phyloP scores from a whole-genome alignment of 2,888 invertebrate genomes.

The Hymenopus coronatus region DNA sequence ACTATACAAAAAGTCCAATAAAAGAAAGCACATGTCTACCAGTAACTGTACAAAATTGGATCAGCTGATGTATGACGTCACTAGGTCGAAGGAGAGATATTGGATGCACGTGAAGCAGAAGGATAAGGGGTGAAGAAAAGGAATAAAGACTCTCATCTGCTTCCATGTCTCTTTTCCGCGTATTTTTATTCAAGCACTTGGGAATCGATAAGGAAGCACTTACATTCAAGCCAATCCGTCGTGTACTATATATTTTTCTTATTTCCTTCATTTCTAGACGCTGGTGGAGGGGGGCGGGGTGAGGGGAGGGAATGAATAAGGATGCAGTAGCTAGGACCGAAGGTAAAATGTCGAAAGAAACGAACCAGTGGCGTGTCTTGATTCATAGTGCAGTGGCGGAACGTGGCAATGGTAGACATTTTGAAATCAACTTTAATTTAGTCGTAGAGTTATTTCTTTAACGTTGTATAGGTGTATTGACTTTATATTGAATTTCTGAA shows the following conservation, averaged over 20 bases:
- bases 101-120: neutral
- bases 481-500: no score
- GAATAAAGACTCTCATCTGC: conserved; percentile 7
- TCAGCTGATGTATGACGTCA: neutral
- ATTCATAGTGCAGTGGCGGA: neutral
- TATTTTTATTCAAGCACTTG: conserved; percentile 14
- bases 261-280: neutral
- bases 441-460: no score
- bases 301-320: neutral
- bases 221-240: conserved; percentile 17
- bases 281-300: neutral
- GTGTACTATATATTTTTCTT: neutral
- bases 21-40: neutral
- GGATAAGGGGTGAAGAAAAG: neutral
- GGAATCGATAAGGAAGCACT: conserved; percentile 24
- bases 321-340: neutral
- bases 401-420: neutral
- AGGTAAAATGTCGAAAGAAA: neutral
- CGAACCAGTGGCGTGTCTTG: neutral
- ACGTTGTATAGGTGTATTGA: no score
- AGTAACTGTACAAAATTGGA: neutral
- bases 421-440: no score
- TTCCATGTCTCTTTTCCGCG: neutral
- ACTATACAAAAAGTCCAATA: neutral
- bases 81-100: neutral